These are phyloP conservation scores for Strigamia maritima DNA, from an alignment of 2,888 invertebrate genomes.

Conservation along the genomic window DNA sequence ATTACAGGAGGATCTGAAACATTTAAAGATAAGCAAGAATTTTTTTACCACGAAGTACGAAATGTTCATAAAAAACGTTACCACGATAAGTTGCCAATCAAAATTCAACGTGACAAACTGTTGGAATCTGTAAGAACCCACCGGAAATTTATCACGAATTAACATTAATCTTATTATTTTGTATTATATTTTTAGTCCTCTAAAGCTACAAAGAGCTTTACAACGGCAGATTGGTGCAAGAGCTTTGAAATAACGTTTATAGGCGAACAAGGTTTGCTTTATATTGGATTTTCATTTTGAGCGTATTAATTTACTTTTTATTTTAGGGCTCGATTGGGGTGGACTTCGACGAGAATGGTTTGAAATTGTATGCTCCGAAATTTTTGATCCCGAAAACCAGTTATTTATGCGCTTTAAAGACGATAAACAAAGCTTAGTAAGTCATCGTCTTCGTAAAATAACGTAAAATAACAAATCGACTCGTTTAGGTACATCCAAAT, in stretches of 20 bases:
- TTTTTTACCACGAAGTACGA: constrained; percentile 76
- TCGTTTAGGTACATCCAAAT: constrained; percentile 71
- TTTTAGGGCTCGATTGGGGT: constrained; percentile 84
- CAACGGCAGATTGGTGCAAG: constrained; percentile 88
- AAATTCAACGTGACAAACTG: constrained; percentile 75
- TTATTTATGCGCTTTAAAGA: constrained; percentile 84
- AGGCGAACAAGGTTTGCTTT: constrained; percentile 79
- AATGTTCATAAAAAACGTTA: constrained; percentile 82
- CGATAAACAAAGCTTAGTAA: constrained; percentile 72
- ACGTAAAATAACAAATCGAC: no score
- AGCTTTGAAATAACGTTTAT: constrained; percentile 89
- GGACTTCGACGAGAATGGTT: constrained; percentile 93
- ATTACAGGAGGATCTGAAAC: constrained; percentile 94
- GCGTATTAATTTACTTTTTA: not conserved
- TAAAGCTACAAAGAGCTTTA: constrained; percentile 80
- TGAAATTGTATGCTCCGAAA: constrained; percentile 77
- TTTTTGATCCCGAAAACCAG: constrained; percentile 77
- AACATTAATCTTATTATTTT: no score
- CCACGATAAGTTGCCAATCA: constrained; percentile 78
- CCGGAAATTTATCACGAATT: no score
- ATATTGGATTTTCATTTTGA: not conserved
- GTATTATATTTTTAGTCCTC: constrained; percentile 61
- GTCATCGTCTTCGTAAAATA: no score
- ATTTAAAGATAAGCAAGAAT: constrained; percentile 71
- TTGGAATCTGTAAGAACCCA: constrained; percentile 65